Evolutionary conservation across 1,140 invertebrate genomes (phyloP), one percentile per base, ranked within the genome.

Genomic region (Dryas iulia): DNA sequence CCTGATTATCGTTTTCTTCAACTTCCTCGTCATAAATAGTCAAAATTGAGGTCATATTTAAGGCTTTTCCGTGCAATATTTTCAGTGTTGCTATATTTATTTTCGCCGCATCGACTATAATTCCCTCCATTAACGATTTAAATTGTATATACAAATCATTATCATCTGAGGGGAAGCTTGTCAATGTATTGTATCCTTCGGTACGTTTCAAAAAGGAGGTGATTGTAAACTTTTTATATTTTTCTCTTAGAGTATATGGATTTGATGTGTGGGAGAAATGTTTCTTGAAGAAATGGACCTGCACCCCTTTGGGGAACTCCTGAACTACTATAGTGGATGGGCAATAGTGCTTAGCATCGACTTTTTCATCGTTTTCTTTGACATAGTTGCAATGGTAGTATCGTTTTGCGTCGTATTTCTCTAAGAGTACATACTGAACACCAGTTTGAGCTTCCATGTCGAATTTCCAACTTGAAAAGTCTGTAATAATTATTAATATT

Each of bases 1-100:
- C 77, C 28, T 78, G 53, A n/a, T 35, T 74, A 54, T 81, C 67
- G 26, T 66, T 68, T 1, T 83, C 73, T 0, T 71, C 67, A 1
- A 66, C 11, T 26, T 80, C 74, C 5, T 74, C 63, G 25, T 78
- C 77, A 5, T 77, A 73, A 21, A 53, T 61, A 11, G 73, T 79
- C 14, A 89, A 56, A 2, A 85, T n/a, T 0, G 69, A 18, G 0
- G 79, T 73, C 79, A 90, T 88, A 26, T 90, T 82, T 21, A 84
- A 60, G 0, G 88, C 88, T 72, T 81, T 87, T 0, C 63, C 61
- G 0, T 81, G 31, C 12, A 90, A 33, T 5, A 73, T 12, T 30
- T 78, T 81, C 0, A 90, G 23, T 0, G 67, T 63, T 6, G 71
- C 23, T 1, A 74, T 62, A 53, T 85, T 76, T 0, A 77, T 65